phyloP scores from a whole-genome alignment of 2,797 vertebrate species.

The Babyrousa celebensis region DNA sequence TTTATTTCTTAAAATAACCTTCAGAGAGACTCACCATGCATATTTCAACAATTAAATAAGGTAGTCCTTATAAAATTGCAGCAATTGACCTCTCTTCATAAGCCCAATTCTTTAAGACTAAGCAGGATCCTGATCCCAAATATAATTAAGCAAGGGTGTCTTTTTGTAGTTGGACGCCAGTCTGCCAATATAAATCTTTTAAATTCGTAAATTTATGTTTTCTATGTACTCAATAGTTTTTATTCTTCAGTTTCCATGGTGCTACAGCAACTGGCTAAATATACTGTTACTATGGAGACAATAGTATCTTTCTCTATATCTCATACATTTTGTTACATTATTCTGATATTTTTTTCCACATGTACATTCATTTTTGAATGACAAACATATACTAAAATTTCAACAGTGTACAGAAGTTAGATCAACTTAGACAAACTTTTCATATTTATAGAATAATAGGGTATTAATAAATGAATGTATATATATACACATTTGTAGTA shows the following conservation, averaged over 20 bases:
- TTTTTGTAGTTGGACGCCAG: not conserved
- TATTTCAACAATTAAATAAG: conserved; percentile 5
- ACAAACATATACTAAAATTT: conserved; percentile 9
- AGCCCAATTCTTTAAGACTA: not conserved
- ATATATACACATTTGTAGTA: not conserved
- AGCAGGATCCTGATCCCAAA: not conserved
- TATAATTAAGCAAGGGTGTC: not conserved
- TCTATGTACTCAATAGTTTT: not conserved
- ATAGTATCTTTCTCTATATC: not conserved
- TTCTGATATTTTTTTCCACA: conserved; percentile 56
- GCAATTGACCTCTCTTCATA: not conserved
- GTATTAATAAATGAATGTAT: not conserved
- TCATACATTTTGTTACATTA: conserved; percentile 40
- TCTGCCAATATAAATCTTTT: not conserved
- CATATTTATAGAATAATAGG: not conserved
- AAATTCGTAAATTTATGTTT: conserved; percentile 55
- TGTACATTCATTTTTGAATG: conserved; percentile 10
- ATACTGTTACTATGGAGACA: conserved; percentile 81
- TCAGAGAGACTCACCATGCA: not conserved
- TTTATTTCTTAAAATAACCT: not conserved
- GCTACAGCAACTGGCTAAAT: conserved; percentile 50
- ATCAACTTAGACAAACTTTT: not conserved
- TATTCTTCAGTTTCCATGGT: conserved; percentile 38
- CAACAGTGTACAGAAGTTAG: not conserved
- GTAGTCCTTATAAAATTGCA: not conserved